Percentiles rank a stretch among this genome's conserved stretches.
These are phyloP conservation scores for Taurulus bubalis DNA, from an alignment of 2,113 vertebrate species.

Conservation along the genomic window DNA sequence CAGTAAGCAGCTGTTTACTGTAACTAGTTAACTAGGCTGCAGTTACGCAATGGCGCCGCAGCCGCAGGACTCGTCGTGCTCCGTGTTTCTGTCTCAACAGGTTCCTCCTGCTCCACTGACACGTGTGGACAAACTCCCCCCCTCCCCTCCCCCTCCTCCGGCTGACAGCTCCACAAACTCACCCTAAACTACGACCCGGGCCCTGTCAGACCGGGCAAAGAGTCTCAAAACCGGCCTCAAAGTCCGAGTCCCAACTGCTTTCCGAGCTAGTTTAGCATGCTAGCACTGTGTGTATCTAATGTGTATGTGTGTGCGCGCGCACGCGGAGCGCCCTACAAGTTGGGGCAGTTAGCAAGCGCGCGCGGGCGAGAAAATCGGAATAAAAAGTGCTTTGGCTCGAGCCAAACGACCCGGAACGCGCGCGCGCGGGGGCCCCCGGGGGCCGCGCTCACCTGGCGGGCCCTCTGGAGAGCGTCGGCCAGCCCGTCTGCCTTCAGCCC, in stretches of 20 bases:
- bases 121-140: too few species aligned
- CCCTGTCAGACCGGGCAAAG: constrained; percentile 31
- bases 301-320: constrained; percentile 35
- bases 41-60: too few species aligned
- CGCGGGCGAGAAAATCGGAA: constrained; percentile 49
- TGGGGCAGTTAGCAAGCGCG: constrained; percentile 59
- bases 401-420: constrained; percentile 26
- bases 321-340: constrained; percentile 63
- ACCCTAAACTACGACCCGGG: constrained; percentile 45
- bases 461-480: constrained; percentile 91
- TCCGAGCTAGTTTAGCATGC: constrained; percentile 73
- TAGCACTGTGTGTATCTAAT: constrained; percentile 22
- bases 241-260: constrained; percentile 49
- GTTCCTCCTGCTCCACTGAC: constrained; percentile 51
- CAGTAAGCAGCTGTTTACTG: too few species aligned
- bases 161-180: constrained; percentile 77
- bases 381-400: constrained; percentile 73
- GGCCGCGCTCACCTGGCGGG: constrained; percentile 88
- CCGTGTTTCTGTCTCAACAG: constrained; percentile 68
- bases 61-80: background rate
- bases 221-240: constrained; percentile 31
- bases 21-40: too few species aligned
- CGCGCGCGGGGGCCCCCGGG: constrained; percentile 34
- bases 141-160: constrained; percentile 15
- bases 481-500: constrained; percentile 92